A percentile compares a stretch with the other conserved stretches of the same genome.
phyloP scores from a whole-genome alignment of 1,140 invertebrate genomes.

The Drosophila nikananu region DNA sequence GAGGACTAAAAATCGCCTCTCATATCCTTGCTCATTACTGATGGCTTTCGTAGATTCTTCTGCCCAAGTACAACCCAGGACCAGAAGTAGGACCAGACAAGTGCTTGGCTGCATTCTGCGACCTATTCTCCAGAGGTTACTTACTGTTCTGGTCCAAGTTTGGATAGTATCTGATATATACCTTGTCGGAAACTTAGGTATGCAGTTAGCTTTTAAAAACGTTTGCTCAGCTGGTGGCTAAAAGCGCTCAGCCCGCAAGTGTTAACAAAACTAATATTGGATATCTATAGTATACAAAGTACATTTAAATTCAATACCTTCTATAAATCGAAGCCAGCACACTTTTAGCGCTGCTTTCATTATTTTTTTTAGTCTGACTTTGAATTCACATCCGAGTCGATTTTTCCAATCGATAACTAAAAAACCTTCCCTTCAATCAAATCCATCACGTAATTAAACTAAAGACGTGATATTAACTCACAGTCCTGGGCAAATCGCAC shows the following conservation, averaged over 20 bases:
- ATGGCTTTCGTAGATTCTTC: not conserved
- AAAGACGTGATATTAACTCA: conserved; percentile 77
- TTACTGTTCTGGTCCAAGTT: not conserved
- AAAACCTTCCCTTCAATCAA: conserved; percentile 32
- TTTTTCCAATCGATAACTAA: conserved; percentile 37
- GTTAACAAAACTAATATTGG: not conserved
- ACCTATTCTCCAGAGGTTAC: not conserved
- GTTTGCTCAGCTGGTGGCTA: not conserved
- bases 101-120: not conserved
- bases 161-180: not conserved
- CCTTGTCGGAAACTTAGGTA: not conserved
- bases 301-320: not conserved
- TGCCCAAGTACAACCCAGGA: not conserved
- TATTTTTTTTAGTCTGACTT: not conserved
- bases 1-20: not conserved
- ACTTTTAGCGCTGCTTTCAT: not conserved
- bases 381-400: not conserved
- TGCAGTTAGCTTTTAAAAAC: not conserved
- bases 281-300: not conserved
- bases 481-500: conserved; percentile 34
- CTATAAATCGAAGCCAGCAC: not conserved
- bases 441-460: conserved; percentile 78
- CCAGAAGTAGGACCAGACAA: not conserved
- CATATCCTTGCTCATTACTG: not conserved
- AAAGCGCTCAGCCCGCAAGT: not conserved